phyloP scores from a whole-genome alignment of 30 jellyfish, hydroid and myxozoan genomes.

The Aurelia coerulea region DNA sequence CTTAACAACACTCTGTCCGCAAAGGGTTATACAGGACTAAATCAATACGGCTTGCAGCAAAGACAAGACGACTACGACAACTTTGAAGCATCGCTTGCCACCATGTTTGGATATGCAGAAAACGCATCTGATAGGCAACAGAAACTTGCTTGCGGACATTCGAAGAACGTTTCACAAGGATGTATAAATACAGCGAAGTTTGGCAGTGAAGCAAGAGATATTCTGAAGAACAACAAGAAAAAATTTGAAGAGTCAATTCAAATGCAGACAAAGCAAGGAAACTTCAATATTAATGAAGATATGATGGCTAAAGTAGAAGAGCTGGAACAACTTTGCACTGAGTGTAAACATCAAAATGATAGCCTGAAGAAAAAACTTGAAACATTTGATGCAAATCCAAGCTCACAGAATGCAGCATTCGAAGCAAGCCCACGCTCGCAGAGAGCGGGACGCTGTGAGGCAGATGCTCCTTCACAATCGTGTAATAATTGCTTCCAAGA shows the following conservation, averaged over 20 bases:
- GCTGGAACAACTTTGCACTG: not conserved
- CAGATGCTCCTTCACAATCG: not conserved
- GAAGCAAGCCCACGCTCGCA: not conserved
- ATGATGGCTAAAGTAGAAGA: not conserved
- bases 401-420: not conserved
- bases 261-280: not conserved
- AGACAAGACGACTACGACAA: too few species aligned
- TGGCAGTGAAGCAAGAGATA: constrained; percentile 1
- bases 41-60: too few species aligned
- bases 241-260: not conserved
- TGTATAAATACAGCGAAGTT: not conserved
- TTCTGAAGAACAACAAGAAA: not conserved
- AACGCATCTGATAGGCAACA: too few species aligned
- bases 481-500: not conserved
- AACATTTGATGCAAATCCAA: not conserved
- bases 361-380: not conserved
- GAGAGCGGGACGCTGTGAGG: not conserved
- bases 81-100: too few species aligned
- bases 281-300: too few species aligned
- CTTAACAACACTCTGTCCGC: too few species aligned
- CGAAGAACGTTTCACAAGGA: too few species aligned
- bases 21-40: too few species aligned
- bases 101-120: too few species aligned
- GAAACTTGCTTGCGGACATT: too few species aligned
- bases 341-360: not conserved